Percentiles rank a stretch among this genome's conserved stretches.
These are phyloP conservation scores for Imbricaverruca yamaguchii DNA, from an alignment of 2,888 invertebrate genomes.

Conservation along the genomic window DNA sequence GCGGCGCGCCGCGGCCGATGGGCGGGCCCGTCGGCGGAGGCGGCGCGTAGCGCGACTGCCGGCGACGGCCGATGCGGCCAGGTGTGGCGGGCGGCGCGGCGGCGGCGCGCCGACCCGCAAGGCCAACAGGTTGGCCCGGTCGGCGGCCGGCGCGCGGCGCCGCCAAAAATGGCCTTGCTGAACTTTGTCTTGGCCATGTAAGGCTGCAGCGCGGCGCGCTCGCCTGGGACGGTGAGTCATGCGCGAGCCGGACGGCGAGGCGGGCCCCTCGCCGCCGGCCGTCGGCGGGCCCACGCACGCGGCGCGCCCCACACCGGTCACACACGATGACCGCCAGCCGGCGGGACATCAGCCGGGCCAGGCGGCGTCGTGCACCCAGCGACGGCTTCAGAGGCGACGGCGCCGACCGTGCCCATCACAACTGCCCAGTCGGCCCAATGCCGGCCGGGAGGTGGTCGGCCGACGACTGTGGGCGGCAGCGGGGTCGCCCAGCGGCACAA, in stretches of 20 bases:
- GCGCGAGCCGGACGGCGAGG: not conserved
- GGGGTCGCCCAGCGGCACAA: not conserved
- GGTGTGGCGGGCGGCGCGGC: not conserved
- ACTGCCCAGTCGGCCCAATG: not conserved
- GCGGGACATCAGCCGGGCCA: not conserved
- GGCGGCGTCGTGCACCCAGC: too few relatives aligned
- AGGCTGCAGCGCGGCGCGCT: not conserved
- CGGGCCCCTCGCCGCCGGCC: not conserved
- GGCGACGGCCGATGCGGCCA: not conserved
- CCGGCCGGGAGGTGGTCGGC: not conserved
- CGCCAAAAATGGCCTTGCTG: conserved; percentile 20
- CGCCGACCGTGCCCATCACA: not conserved
- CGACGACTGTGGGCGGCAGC: not conserved
- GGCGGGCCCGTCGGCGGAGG: not conserved
- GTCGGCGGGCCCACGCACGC: not conserved
- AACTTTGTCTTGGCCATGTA: conserved; percentile 11
- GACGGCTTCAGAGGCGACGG: not conserved
- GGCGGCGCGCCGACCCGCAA: not conserved
- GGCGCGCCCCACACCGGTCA: not conserved
- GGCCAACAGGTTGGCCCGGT: conserved; percentile 14
- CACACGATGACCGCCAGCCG: not conserved
- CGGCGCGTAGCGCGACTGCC: not conserved
- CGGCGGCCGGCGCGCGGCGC: not conserved
- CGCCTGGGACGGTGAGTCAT: too few relatives aligned
- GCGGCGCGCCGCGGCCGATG: not conserved